phyloP scores from a whole-genome alignment of 1,140 invertebrate genomes.

The Meloidogyne chitwoodi region DNA sequence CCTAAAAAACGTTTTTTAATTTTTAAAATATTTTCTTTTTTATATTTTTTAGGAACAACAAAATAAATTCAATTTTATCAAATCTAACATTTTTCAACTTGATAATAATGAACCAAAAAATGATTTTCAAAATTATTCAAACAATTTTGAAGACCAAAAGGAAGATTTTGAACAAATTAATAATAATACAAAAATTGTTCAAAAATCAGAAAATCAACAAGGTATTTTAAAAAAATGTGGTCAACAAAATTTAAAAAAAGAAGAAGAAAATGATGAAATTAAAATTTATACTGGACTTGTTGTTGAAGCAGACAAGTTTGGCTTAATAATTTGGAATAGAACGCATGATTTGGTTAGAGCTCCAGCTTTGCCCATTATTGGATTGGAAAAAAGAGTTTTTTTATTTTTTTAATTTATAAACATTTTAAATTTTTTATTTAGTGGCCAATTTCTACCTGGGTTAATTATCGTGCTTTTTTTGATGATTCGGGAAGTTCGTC shows the following conservation, averaged over 20 bases:
- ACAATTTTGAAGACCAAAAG: background rate
- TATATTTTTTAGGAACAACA: too few species aligned
- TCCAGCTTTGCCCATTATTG: background rate
- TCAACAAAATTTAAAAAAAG: too few species aligned
- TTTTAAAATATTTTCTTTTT: too few species aligned
- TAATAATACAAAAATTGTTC: background rate
- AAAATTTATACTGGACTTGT: conserved; percentile 2
- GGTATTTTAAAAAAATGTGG: too few species aligned
- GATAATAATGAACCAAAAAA: background rate
- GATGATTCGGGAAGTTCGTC: background rate
- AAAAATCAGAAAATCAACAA: background rate
- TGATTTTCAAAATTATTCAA: background rate
- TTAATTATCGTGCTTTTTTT: conserved; percentile 8
- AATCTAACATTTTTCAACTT: background rate
- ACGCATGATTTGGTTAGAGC: conserved; percentile 14
- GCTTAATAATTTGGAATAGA: background rate
- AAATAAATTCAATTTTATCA: background rate
- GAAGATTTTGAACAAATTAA: background rate
- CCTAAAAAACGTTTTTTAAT: too few species aligned
- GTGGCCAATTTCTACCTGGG: conserved; percentile 11
- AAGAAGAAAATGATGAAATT: background rate
- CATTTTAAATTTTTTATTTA: too few species aligned
- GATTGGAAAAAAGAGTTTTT: background rate
- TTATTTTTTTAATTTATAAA: background rate
- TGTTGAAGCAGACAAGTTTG: conserved; percentile 6